Conservation (phyloP, 1,140 invertebrate species). For the Trissolcus basalis region DNA sequence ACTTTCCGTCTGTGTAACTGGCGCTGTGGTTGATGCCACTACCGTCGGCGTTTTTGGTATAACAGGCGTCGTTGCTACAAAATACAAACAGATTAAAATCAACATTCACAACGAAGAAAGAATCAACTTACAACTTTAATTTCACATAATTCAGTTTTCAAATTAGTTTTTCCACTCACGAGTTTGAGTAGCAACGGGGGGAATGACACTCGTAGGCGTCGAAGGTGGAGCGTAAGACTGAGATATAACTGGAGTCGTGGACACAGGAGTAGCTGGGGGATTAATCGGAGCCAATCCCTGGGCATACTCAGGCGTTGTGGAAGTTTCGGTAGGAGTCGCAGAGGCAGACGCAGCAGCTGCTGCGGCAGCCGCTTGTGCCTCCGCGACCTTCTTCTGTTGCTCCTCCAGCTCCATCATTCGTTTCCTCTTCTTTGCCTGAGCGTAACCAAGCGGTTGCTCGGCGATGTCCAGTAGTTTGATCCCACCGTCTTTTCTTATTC, state of each 20-base stretch:
- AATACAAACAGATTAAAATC: constrained; percentile 19
- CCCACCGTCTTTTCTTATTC: constrained; percentile 88
- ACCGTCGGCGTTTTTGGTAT: constrained; percentile 65
- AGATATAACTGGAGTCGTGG: constrained; percentile 54
- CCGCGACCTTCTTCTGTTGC: constrained; percentile 81
- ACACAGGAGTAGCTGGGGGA: constrained; percentile 67
- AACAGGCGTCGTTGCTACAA: constrained; percentile 66
- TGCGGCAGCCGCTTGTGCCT: constrained; percentile 77
- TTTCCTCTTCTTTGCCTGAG: constrained; percentile 79
- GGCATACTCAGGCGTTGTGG: constrained; percentile 80
- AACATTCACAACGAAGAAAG: constrained; percentile 3
- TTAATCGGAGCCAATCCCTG: constrained; percentile 64
- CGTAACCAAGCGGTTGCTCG: constrained; percentile 89
- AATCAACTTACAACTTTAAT: too few relatives aligned
- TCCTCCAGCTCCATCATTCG: constrained; percentile 86
- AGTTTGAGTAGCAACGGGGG: constrained; percentile 62
- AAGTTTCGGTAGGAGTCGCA: constrained; percentile 72
- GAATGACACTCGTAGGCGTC: constrained; percentile 59
- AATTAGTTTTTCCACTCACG: too few relatives aligned
- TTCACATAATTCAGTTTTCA: too few relatives aligned
- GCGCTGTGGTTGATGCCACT: constrained; percentile 64
- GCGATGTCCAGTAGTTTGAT: constrained; percentile 93
- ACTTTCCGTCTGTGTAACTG: constrained; percentile 67
- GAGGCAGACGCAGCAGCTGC: constrained; percentile 70
- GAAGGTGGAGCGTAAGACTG: constrained; percentile 66